Evolutionary conservation across 1,140 invertebrate genomes (phyloP).

Genomic region (Aleiodes sp.): DNA sequence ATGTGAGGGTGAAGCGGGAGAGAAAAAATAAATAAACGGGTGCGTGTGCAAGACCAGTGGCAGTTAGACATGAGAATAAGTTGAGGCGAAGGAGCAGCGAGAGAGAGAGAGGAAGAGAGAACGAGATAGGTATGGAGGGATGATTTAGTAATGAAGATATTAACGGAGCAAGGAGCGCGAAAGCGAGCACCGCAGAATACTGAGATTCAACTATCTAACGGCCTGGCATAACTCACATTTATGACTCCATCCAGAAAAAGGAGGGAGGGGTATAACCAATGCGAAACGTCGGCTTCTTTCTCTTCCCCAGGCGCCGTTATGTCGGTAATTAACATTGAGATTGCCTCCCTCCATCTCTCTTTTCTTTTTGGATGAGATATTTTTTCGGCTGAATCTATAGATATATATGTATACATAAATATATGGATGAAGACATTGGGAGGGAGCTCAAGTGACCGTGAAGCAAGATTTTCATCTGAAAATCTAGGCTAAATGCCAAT

Average conservation of each 20-base stretch:
- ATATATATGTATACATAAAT: background rate
- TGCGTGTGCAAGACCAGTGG: slow-evolving; percentile 1
- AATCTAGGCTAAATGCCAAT: background rate
- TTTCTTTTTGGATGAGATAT: background rate
- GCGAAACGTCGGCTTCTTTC: slow-evolving; percentile 11
- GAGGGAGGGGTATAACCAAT: background rate
- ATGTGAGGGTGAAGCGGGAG: background rate
- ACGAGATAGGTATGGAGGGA: slow-evolving; percentile 47
- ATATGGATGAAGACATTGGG: background rate
- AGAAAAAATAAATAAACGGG: background rate
- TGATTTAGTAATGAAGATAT: slow-evolving; percentile 67
- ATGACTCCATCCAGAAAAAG: slow-evolving; percentile 50
- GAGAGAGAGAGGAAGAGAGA: slow-evolving; percentile 28
- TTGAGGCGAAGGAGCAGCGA: background rate
- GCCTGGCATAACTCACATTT: slow-evolving; percentile 64
- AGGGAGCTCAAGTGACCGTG: background rate
- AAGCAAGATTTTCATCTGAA: background rate
- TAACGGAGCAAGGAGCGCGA: slow-evolving; percentile 58
- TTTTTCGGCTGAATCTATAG: background rate
- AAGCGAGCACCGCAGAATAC: slow-evolving; percentile 61
- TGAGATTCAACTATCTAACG: slow-evolving; percentile 66
- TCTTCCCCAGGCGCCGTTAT: slow-evolving; percentile 27
- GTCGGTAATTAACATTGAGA: slow-evolving; percentile 39
- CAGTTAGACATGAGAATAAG: slow-evolving; percentile 5
- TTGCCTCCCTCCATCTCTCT: slow-evolving; percentile 11